A percentile compares a stretch with the other conserved stretches of the same genome.
Conservation (phyloP, 2,797 vertebrate species). For the Phaenicophaeus curvirostris region DNA sequence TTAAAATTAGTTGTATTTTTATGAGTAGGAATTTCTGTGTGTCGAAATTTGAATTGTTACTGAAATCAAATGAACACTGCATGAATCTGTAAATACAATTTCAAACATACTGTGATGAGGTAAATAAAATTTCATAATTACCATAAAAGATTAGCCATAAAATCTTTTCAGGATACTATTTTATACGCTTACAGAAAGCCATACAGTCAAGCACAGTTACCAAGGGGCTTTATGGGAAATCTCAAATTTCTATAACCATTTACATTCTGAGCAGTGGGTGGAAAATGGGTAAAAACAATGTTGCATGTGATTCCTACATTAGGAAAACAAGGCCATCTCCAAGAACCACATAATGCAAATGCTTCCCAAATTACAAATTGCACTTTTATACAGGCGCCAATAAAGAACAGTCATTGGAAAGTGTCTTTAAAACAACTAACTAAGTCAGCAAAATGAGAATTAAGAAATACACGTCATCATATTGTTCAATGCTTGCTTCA, state of each 20-base stretch:
- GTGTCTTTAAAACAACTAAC: not conserved
- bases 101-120: not conserved
- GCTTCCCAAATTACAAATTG: not conserved
- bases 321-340: not conserved
- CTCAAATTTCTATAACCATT: not conserved
- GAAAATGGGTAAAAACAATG: not conserved
- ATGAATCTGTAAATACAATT: conserved; percentile 49
- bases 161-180: not conserved
- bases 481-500: not conserved
- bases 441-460: not conserved
- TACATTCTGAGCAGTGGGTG: not conserved
- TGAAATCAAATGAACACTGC: not conserved
- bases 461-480: accelerated
- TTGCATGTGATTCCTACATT: not conserved
- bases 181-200: not conserved
- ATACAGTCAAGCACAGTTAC: not conserved
- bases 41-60: conserved; percentile 2
- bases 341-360: not conserved
- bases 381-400: not conserved
- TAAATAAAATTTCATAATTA: conserved; percentile 33
- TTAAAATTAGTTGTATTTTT: not conserved
- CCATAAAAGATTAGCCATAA: conserved; percentile 8
- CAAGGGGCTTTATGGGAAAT: not conserved
- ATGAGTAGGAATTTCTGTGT: conserved; percentile 3
- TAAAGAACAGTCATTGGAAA: accelerated